Evolutionary conservation across 2,113 vertebrate genomes (phyloP).

Genomic region (Antennarius striatus): DNA sequence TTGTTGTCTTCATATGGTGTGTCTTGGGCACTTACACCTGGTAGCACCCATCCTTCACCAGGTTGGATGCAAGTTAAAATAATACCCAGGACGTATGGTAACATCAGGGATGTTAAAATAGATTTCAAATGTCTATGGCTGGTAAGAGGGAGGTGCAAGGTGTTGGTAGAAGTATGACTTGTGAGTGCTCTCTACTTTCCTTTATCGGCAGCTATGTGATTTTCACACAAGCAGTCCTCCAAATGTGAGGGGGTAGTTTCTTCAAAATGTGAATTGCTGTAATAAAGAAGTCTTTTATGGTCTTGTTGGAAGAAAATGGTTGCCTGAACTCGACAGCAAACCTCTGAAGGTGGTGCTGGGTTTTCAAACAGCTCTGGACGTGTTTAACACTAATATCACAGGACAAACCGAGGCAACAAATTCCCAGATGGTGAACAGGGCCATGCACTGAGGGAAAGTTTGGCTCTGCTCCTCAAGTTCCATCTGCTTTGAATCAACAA

Average conservation of each 20-base stretch:
- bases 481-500: background rate
- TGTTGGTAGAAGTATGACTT: no score
- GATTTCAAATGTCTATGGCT: no score
- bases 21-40: no score
- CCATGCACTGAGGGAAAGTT: slow-evolving; percentile 4
- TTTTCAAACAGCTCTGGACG: slow-evolving; percentile 19
- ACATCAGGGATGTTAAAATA: no score
- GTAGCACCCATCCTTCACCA: no score
- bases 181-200: no score
- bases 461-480: background rate
- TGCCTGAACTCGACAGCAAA: slow-evolving; percentile 23
- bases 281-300: slow-evolving; percentile 12
- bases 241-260: background rate
- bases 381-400: slow-evolving; percentile 34
- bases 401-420: slow-evolving; percentile 13
- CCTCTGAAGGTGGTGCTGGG: slow-evolving; percentile 33
- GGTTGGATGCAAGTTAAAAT: no score
- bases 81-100: no score
- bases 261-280: background rate
- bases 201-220: background rate
- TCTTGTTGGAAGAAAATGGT: background rate
- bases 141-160: no score
- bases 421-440: slow-evolving; percentile 8
- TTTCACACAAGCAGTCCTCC: background rate
- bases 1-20: no score